Evolutionary conservation across 2,888 invertebrate genomes (phyloP).

Genomic region (Pristionchus mayeri): DNA sequence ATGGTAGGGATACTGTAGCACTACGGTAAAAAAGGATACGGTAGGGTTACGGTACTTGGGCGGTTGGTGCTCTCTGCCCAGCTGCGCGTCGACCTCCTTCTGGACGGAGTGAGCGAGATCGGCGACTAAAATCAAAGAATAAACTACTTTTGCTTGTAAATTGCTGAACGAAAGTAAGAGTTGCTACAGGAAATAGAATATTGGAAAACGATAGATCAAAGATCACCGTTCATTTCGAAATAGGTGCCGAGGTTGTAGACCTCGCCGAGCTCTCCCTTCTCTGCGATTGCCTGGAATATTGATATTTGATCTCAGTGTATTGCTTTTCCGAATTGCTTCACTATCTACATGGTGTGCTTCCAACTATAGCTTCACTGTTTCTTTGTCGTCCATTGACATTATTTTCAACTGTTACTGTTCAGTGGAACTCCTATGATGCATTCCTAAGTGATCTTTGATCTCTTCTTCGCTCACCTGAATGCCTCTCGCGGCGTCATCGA

Average conservation of each 20-base stretch:
- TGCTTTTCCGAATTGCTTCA: too few relatives aligned
- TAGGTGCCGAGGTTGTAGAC: slow-evolving; percentile 75
- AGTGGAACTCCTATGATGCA: not conserved
- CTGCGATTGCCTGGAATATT: slow-evolving; percentile 60
- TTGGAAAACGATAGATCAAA: not conserved
- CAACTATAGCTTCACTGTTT: too few relatives aligned
- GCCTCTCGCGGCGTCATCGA: slow-evolving; percentile 74
- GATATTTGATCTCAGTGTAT: slow-evolving; percentile 21
- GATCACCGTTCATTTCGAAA: slow-evolving; percentile 71
- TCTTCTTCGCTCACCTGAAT: slow-evolving; percentile 39
- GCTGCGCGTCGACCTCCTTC: slow-evolving; percentile 70
- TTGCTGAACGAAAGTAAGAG: too few relatives aligned
- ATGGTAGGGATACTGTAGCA: not conserved
- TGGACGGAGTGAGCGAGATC: slow-evolving; percentile 72
- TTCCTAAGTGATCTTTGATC: not conserved
- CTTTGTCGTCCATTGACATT: not conserved
- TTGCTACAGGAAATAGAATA: not conserved
- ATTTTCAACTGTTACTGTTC: not conserved
- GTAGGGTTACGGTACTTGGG: not conserved
- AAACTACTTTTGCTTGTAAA: not conserved
- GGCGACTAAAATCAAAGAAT: slow-evolving; percentile 58
- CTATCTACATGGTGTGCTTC: too few relatives aligned
- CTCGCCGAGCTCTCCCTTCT: slow-evolving; percentile 68
- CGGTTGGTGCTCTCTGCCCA: slow-evolving; percentile 56
- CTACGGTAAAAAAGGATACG: not conserved